Percentiles rank a stretch among this genome's conserved stretches.
Evolutionary conservation across 2,888 invertebrate species (phyloP).

Genomic region (Congeria kusceri): DNA sequence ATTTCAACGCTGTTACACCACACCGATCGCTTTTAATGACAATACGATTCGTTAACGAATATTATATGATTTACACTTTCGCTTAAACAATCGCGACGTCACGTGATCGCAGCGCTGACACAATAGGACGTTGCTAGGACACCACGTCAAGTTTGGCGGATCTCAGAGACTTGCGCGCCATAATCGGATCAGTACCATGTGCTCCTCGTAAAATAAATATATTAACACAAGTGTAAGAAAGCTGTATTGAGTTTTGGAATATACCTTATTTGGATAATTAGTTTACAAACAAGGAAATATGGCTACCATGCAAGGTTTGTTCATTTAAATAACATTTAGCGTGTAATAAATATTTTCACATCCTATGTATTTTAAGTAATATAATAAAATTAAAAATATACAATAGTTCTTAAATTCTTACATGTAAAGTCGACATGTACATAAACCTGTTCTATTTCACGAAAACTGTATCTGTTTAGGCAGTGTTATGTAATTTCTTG

Average conservation of each 20-base stretch:
- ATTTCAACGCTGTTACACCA: neutral
- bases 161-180: conserved; percentile 20
- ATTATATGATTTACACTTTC: conserved; percentile 52
- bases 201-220: conserved; percentile 30
- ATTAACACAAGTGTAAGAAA: neutral
- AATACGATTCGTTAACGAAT: conserved; percentile 3
- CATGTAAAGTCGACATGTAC: too few relatives aligned
- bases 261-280: neutral
- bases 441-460: too few relatives aligned
- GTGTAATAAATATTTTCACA: too few relatives aligned
- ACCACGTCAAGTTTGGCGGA: conserved; percentile 40
- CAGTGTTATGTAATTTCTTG: too few relatives aligned
- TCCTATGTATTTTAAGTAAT: too few relatives aligned
- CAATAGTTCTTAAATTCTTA: too few relatives aligned
- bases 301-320: conserved; percentile 43
- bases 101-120: conserved; percentile 46
- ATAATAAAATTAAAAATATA: too few relatives aligned
- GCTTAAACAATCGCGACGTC: conserved; percentile 52
- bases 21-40: conserved; percentile 2
- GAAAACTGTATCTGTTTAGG: too few relatives aligned
- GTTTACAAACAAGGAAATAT: conserved; percentile 11
- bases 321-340: neutral
- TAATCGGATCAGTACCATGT: conserved; percentile 25
- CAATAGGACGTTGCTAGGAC: conserved; percentile 54
- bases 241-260: too few relatives aligned